phyloP scores from a whole-genome alignment of 2,888 invertebrate genomes.

The Callyntrura guangdongensis region DNA sequence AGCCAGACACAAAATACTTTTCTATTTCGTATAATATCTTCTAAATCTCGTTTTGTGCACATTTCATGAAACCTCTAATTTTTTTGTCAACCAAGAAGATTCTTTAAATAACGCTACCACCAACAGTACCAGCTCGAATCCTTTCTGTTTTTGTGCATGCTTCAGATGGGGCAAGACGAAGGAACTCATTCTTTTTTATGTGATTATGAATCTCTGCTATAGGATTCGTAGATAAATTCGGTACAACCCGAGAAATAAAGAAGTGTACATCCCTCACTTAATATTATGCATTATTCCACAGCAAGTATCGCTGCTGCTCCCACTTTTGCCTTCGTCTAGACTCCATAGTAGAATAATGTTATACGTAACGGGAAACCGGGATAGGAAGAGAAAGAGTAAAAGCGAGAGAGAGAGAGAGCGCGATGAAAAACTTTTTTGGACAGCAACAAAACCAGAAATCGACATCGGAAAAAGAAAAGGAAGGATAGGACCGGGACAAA shows the following conservation, averaged over 20 bases:
- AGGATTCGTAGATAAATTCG: not conserved
- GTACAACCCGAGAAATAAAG: not conserved
- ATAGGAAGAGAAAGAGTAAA: not conserved
- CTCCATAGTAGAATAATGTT: not conserved
- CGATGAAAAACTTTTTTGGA: conserved; percentile 10
- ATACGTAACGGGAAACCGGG: not conserved
- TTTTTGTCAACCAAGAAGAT: conserved; percentile 56
- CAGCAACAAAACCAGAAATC: conserved; percentile 50
- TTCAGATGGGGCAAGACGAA: not conserved
- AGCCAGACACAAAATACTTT: not conserved
- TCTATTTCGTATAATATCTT: conserved; percentile 57
- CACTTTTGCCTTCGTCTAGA: not conserved
- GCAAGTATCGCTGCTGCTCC: not conserved
- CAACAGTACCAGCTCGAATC: not conserved
- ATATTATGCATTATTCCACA: conserved; percentile 33
- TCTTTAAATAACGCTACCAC: too few species aligned
- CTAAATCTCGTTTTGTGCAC: conserved; percentile 79
- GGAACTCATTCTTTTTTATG: not conserved
- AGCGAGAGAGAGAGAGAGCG: not conserved
- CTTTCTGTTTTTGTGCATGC: not conserved
- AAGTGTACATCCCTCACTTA: conserved; percentile 11
- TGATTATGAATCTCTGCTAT: not conserved
- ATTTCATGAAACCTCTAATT: conserved; percentile 79
- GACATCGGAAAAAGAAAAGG: conserved; percentile 18
- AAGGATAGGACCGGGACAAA: not conserved